phyloP scores from a whole-genome alignment of 2,888 invertebrate genomes.

The Dexiosoma caninum region DNA sequence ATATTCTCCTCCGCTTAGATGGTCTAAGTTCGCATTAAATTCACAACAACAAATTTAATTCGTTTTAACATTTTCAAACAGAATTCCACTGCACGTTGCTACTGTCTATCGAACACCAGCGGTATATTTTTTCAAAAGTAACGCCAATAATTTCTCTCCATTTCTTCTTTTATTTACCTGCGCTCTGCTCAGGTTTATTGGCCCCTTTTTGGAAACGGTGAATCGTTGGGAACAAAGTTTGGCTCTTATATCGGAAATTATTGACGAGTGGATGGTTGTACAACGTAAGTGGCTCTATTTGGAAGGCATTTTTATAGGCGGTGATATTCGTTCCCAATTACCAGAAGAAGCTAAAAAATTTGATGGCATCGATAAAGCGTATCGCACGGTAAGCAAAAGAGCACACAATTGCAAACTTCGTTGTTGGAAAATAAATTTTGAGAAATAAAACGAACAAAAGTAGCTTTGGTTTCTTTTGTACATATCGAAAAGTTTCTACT shows the following conservation, averaged over 20 bases:
- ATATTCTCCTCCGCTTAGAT: no score
- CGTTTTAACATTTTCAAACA: no score
- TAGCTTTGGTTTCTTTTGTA: no score
- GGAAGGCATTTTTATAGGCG: constrained; percentile 94
- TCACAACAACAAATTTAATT: no score
- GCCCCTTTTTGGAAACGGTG: constrained; percentile 89
- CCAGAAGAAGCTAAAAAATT: constrained; percentile 95
- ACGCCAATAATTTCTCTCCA: no score
- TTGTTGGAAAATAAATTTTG: background rate
- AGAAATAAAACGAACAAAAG: background rate
- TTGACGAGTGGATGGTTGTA: constrained; percentile 91
- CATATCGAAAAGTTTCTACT: no score
- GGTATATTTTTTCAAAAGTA: no score
- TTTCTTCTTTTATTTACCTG: no score
- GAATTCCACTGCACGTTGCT: no score
- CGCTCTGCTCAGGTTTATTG: constrained; percentile 90
- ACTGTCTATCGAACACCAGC: no score
- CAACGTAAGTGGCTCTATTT: constrained; percentile 95
- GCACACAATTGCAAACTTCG: background rate
- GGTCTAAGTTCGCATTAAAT: no score
- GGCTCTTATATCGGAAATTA: constrained; percentile 88
- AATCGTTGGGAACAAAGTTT: constrained; percentile 91
- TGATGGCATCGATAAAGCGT: constrained; percentile 90
- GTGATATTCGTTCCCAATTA: constrained; percentile 90
- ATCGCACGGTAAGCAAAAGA: constrained; percentile 81